phyloP scores from a whole-genome alignment of 2,113 vertebrate species.

The Actenoides lindsayi region DNA sequence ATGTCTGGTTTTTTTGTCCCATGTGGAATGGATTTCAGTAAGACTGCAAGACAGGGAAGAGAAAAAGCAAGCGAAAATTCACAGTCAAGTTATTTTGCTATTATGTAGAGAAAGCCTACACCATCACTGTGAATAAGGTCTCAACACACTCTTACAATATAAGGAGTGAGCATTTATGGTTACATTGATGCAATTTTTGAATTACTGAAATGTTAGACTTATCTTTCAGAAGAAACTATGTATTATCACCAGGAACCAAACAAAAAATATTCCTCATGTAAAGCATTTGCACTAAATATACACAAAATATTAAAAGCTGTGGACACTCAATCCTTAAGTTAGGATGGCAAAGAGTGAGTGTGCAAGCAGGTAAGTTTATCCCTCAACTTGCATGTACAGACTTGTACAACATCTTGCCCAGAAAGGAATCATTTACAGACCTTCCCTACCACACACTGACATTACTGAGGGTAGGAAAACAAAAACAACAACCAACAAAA shows the following conservation, averaged over 20 bases:
- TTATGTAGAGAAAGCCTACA: neutral
- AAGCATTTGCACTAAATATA: neutral
- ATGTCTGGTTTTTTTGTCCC: too few relatives aligned
- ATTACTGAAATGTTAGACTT: neutral
- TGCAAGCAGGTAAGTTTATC: neutral
- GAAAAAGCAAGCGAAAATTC: neutral
- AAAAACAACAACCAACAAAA: too few relatives aligned
- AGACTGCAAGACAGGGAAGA: neutral
- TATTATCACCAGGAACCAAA: neutral
- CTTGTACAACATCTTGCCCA: neutral
- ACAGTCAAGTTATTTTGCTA: neutral
- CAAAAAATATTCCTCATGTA: neutral
- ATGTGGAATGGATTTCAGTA: neutral
- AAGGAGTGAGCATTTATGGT: neutral
- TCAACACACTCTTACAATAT: rapidly evolving
- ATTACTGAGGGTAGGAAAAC: neutral
- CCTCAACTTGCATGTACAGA: neutral
- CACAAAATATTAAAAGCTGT: neutral
- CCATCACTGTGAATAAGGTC: neutral
- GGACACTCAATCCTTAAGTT: neutral
- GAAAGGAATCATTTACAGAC: neutral
- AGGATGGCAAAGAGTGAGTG: neutral
- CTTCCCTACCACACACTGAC: neutral
- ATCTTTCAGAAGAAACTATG: neutral
- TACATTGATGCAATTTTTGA: neutral